phyloP scores from a whole-genome alignment of 2,797 vertebrate species.

The Tiaroga cobitis region DNA sequence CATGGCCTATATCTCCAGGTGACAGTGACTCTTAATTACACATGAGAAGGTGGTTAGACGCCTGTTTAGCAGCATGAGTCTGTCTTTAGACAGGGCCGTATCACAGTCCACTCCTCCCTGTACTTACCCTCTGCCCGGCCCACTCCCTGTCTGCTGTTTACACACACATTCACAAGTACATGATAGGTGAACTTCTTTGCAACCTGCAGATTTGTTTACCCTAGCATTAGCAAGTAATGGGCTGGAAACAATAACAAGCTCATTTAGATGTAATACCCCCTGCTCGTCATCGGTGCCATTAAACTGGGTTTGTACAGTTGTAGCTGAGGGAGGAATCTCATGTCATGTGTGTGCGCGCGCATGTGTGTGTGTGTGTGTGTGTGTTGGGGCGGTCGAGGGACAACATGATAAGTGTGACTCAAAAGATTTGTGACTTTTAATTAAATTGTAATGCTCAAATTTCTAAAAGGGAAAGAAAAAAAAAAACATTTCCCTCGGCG shows the following conservation, averaged over 20 bases:
- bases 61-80: constrained; percentile 78
- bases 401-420: constrained; percentile 46
- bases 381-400: not conserved
- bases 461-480: constrained; percentile 1
- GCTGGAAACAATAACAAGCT: constrained; percentile 76
- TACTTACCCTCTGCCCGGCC: constrained; percentile 73
- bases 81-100: constrained; percentile 70
- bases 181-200: constrained; percentile 86
- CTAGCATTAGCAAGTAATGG: constrained; percentile 88
- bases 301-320: constrained; percentile 84
- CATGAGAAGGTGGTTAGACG: constrained; percentile 79
- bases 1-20: constrained; percentile 81
- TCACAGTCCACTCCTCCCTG: constrained; percentile 65
- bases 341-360: not conserved
- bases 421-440: constrained; percentile 51
- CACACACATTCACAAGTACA: constrained; percentile 86
- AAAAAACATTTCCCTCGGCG: not conserved
- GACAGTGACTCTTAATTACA: constrained; percentile 87
- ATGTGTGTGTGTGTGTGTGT: constrained; percentile 22
- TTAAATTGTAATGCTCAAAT: constrained; percentile 38
- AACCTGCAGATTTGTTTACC: constrained; percentile 88
- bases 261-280: constrained; percentile 77
- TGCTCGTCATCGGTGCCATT: constrained; percentile 87
- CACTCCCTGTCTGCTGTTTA: constrained; percentile 79
- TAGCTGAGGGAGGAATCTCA: constrained; percentile 60